Conservation (phyloP, 1,140 invertebrate genomes). For the Drosophila sp. region DNA sequence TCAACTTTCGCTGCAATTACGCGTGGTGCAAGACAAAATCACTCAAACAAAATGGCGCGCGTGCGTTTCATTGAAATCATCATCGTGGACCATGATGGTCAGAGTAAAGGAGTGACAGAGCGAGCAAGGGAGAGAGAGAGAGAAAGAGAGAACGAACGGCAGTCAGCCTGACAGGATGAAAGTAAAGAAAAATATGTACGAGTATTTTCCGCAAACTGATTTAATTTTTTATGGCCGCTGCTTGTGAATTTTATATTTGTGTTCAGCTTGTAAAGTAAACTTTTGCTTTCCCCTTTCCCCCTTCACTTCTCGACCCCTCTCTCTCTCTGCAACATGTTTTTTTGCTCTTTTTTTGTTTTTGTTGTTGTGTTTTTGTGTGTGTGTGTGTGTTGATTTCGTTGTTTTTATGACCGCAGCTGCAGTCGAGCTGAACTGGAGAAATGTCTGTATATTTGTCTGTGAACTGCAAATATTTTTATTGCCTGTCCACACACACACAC, state of each 20-base stretch:
- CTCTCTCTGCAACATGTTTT: conserved; percentile 9
- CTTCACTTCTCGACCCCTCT: neutral
- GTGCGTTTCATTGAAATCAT: conserved; percentile 78
- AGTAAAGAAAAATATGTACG: conserved; percentile 65
- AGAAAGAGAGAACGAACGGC: conserved; percentile 21
- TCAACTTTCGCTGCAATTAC: conserved; percentile 78
- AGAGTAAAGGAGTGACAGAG: neutral
- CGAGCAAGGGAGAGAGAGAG: neutral
- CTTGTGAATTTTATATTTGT: conserved; percentile 74
- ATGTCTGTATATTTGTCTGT: conserved; percentile 35
- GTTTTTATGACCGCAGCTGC: conserved; percentile 64
- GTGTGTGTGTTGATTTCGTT: conserved; percentile 44
- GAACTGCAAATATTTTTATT: conserved; percentile 62
- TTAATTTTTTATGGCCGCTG: conserved; percentile 71
- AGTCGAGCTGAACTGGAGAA: conserved; percentile 53
- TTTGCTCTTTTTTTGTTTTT: conserved; percentile 23
- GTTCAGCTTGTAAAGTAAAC: conserved; percentile 37
- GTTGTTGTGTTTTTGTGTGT: conserved; percentile 22
- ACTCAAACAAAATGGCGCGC: conserved; percentile 76
- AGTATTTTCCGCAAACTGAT: conserved; percentile 77
- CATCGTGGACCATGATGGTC: conserved; percentile 20
- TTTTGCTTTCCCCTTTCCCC: conserved; percentile 4
- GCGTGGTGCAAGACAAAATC: conserved; percentile 76
- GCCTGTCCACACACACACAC: conserved; percentile 37
- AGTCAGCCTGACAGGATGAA: conserved; percentile 24